Conservation (phyloP, 2,113 vertebrate genomes). For the Spermophilus dauricus region DNA sequence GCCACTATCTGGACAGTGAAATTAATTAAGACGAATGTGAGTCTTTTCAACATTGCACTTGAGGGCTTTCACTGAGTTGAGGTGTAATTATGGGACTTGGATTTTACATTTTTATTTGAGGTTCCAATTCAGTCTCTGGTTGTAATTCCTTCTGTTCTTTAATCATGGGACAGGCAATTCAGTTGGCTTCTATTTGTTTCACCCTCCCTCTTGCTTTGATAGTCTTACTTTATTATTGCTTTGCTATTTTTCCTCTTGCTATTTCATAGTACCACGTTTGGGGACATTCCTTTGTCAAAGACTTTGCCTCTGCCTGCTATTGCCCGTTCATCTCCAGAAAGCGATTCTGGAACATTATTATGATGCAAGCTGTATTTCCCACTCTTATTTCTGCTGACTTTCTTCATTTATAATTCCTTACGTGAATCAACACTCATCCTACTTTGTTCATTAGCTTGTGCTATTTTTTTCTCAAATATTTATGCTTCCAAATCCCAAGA, state of each 20-base stretch:
- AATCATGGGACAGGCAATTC: rapidly evolving
- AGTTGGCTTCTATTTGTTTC: not conserved
- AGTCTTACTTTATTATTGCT: not conserved
- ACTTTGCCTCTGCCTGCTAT: not conserved
- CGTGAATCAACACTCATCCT: not conserved
- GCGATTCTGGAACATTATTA: not conserved
- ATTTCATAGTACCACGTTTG: not conserved
- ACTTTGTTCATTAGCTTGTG: not conserved
- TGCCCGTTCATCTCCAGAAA: not conserved
- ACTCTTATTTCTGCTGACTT: not conserved
- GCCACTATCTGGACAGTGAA: not conserved
- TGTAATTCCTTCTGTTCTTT: not conserved
- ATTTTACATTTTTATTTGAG: not conserved
- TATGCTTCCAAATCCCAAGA: not conserved
- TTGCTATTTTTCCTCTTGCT: not conserved
- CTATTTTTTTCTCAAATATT: not conserved
- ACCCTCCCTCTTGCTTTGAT: not conserved
- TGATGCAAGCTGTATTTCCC: not conserved
- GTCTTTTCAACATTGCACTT: not conserved
- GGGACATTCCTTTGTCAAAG: not conserved
- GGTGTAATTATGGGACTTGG: not conserved
- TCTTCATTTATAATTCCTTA: not conserved
- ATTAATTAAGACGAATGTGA: not conserved
- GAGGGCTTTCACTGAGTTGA: not conserved
- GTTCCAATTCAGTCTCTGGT: not conserved